A percentile compares a stretch with the other conserved stretches of the same genome.
Evolutionary conservation across 1,140 invertebrate species (phyloP).

Genomic region (Tenebrio molitor): DNA sequence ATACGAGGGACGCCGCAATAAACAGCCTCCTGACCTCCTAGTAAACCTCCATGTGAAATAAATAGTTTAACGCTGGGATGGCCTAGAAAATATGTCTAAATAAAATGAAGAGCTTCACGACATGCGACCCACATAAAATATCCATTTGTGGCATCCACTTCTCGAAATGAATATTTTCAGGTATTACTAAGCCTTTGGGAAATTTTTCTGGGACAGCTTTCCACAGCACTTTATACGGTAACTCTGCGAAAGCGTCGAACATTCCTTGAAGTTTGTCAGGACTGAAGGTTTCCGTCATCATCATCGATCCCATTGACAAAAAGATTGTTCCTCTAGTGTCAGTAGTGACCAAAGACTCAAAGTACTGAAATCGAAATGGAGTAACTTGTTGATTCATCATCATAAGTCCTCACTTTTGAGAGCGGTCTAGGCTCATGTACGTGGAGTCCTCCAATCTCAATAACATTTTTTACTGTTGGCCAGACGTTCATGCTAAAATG

Average conservation of each 20-base stretch:
- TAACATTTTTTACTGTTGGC: conserved; percentile 64
- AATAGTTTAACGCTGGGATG: conserved; percentile 71
- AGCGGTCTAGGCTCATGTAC: conserved; percentile 51
- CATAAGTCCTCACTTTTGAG: conserved; percentile 52
- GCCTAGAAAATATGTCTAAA: conserved; percentile 52
- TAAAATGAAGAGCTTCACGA: not conserved
- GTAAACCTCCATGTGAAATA: conserved; percentile 73
- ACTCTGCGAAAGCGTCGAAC: conserved; percentile 69
- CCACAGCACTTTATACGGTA: conserved; percentile 76
- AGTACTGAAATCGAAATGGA: conserved; percentile 59
- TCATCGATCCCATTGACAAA: conserved; percentile 67
- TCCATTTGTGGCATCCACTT: conserved; percentile 81
- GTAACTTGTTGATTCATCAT: no score
- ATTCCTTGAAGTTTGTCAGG: conserved; percentile 63
- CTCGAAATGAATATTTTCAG: conserved; percentile 72
- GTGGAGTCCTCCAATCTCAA: conserved; percentile 62
- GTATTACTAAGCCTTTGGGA: conserved; percentile 60
- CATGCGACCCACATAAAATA: conserved; percentile 68
- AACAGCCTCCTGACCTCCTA: conserved; percentile 70
- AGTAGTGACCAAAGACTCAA: conserved; percentile 53
- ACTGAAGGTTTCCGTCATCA: conserved; percentile 63
- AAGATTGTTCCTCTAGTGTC: conserved; percentile 65
- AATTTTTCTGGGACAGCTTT: conserved; percentile 70
- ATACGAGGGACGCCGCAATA: conserved; percentile 71
- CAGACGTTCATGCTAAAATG: conserved; percentile 64